Evolutionary conservation across 2,797 vertebrate genomes (phyloP), one percentile per base, ranked within the genome.

Genomic region (Menidia menidia): DNA sequence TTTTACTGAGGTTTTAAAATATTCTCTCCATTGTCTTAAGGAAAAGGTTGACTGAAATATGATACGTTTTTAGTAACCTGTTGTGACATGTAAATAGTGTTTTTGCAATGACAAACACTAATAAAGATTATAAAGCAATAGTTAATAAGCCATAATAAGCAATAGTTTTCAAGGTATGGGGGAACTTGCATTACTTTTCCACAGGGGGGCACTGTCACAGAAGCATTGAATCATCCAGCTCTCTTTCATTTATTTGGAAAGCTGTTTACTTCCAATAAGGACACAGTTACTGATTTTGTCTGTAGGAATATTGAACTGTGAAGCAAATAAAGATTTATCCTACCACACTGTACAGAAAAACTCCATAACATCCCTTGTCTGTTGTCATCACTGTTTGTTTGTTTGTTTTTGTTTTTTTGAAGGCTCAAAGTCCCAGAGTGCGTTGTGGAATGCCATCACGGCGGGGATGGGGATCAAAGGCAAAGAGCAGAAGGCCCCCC

Each of bases 351-450:
- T 51, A 43, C 0, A 12, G 65, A 66, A 56, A 25, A 9, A 56
- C 3, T 41, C 8, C 35, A 59, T 48, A 30, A 73, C 44, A 52
- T 12, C 13, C 11, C 18, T 1, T 39, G 2, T 39, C 35, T 39
- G 10, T 39, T 39, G 10, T 39, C 35, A 39, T 39, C 10, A 10
- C 10, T 4, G 13, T 48, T 30, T 43, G 4, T 51, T 25, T 60
- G 9, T 11, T 35, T 57, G 60, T 19, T n/a, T 61, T 32, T 1
- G 33, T 39, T 39, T 31, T 25, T 30, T 50, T 52, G n/a, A 67
- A 99, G 97, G 97, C 18, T 99, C 97, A 62, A 97, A 98, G 86
- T 98, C 97, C 25, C 97, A 98, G 88, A 98, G 94, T 82, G 96
- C 95, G 64, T 85, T 98, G 75, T 97, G 96, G 96, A 97, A 95